Base-by-base conservation (phyloP, 2,888 invertebrate species). In the Camptogramma bilineatum region DNA sequence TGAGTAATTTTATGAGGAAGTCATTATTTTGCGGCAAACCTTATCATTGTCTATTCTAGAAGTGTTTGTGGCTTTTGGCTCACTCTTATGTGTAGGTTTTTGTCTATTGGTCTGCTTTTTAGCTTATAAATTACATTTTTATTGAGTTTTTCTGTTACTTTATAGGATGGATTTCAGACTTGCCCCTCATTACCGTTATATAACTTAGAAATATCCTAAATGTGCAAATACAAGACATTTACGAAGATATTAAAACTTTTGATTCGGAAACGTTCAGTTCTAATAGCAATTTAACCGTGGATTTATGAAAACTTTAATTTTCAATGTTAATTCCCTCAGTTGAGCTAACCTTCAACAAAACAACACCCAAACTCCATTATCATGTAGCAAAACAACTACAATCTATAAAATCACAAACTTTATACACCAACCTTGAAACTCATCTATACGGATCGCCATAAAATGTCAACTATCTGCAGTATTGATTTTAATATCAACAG, bases 1-100 rank as follows among this genome's bases (percentile, higher is more conserved):
- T 54, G 54, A 58, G 54, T 66, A 58, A 66, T 52, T 62, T 48
- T 54, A 47, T 48, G 54, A 58, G 62, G 62, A 66, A 66, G 62
- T 51, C 4, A 52, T 60, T 64, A 56, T 39, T 60, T 52, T 52
- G 24, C n/a, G 46, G 18, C 34, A 18, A 57, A 17, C 44, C 34
- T 56, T 47, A 34, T 53, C 21, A 52, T 10, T 10, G n/a, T 44
- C 21, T 50, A 28, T 48, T 47, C 3, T 21, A 21, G 13, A 47
- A 19, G 46, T 46, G 18, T 8, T 16, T 47, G 34, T 4, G 34
- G 34, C 34, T 13, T 4, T 13, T 13, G 34, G 28, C 28, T 3
- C 4, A 3, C 21, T 28, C 34, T 34, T 10, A 39, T 39, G 34
- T 13, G 28, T 28, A 3, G 13, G 13, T 39, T 34, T 34, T 34